Base-by-base conservation (phyloP, 2,797 vertebrate genomes). In the Ctenopoma kingsleyae region DNA sequence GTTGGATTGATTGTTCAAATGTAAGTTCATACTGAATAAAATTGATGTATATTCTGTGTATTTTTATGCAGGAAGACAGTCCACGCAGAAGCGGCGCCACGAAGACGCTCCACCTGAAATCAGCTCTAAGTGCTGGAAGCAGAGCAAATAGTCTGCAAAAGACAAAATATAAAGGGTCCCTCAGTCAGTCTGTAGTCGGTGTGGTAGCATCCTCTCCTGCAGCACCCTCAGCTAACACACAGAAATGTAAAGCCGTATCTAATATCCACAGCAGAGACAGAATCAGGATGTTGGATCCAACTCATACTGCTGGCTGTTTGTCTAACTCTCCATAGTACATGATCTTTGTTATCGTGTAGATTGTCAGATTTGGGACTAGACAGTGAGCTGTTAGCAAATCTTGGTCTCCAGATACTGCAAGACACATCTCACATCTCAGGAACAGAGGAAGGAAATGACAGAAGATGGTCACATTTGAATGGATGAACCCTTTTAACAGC, bases 91-190 rank as follows among this genome's bases (percentile, higher is more conserved):
- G 84, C 93, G 96, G 5, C 94, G 91, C 16, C 90, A 69, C 60
- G 95, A 97, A 81, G 95, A 96, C 20, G 82, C 90, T 52, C 81
- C 67, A 1, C 86, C 91, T 63, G 91, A 89, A 53, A 67, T 85
- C 67, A 90, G 87, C 63, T 91, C 87, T 15, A 97, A 97, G 92
- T 90, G 93, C 87, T 94, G 94, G 87, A 93, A 92, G 83, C 94
- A 94, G 83, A 95, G 92, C 89, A 93, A 91, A 84, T 93, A 94
- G 79, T 12, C 5, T 16, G 15, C 13, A 23, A 66, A 69, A 51
- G n/a, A 13, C 13, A 13, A n/a, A 43, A 41, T 1, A 51, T n/a
- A 72, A 51, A 60, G 11, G 20, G 5, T 32, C 17, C 5, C 9
- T 67, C 59, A 10, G 13, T 55, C 17, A 4, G 3, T 10, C 27